Base-by-base conservation (phyloP, 2,888 invertebrate genomes). In the Kryphioiulus occultus region DNA sequence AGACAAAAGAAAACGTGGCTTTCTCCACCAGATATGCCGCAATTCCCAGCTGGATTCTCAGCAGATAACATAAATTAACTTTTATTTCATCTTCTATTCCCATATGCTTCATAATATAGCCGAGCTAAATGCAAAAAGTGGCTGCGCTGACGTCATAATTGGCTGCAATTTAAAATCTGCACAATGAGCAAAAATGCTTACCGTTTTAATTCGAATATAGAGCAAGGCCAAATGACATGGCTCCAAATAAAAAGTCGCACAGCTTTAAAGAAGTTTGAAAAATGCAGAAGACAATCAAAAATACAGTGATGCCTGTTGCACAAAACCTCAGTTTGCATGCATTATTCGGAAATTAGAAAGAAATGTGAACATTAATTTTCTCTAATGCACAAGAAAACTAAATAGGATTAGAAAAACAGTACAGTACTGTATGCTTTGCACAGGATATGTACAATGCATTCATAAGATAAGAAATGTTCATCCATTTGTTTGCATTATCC, bases 61-160 rank as follows among this genome's bases (percentile, higher is more conserved):
- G 26, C 68, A 68, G 68, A 68, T 68, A 68, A 68, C 68, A 68
- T 68, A 68, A 68, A 68, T 68, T 68, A 68, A 68, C 68, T 59
- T 68, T 68, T 68, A 68, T 68, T 68, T 68, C 68, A 68, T 68
- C 68, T 68, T 68, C 68, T 68, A 68, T 68, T 68, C 68, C 68
- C 68, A 68, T 68, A 68, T 68, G 68, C 68, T 68, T 68, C 68
- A 68, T 68, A 68, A 68, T 26, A 26, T 22, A 68, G 68, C 68
- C 22, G 26, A 26, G 68, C 68, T 68, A 68, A 68, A 68, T 26
- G 68, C 68, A 68, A 68, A 68, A 68, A 68, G 68, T 68, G 68
- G 68, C 68, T 68, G 68, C 68, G 22, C 22, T 68, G 68, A 68
- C 68, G 68, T 68, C 68, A 68, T 68, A 68, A 68, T 68, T 68